These are phyloP conservation scores for Phenganax stokvisi DNA, from an alignment of 92 coral and sea anemone genomes.

Conservation along the genomic window DNA sequence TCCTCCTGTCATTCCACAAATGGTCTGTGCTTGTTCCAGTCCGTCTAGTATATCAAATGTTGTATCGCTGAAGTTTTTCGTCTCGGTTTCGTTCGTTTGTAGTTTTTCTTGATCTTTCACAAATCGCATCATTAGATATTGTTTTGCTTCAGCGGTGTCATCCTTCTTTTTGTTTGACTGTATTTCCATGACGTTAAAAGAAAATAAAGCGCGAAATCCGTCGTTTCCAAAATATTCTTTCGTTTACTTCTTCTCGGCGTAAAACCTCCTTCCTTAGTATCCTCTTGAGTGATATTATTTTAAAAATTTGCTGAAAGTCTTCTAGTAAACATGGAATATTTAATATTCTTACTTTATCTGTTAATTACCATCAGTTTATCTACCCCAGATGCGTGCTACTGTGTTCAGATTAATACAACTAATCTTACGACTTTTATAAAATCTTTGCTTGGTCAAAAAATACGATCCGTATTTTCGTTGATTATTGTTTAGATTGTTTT, in stretches of 20 bases:
- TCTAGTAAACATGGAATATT: constrained; percentile 22
- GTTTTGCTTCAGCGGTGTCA: constrained; percentile 61
- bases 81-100: constrained; percentile 77
- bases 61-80: constrained; percentile 64
- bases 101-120: constrained; percentile 84
- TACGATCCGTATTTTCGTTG: neutral
- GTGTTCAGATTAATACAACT: neutral
- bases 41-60: constrained; percentile 88
- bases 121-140: constrained; percentile 79
- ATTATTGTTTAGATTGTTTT: neutral
- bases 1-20: constrained; percentile 22
- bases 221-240: no score
- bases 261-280: neutral
- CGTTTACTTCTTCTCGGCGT: no score
- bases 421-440: neutral
- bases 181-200: neutral
- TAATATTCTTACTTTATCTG: constrained; percentile 10
- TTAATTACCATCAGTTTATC: constrained; percentile 22
- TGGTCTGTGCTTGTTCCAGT: constrained; percentile 57
- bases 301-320: neutral
- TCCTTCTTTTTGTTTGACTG: constrained; percentile 52
- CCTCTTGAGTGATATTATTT: neutral
- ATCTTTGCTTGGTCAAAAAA: neutral
- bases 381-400: neutral
- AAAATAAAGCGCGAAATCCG: no score